Percentiles rank a stretch among this genome's conserved stretches.
These are phyloP conservation scores for Bothrops jararaca DNA, from an alignment of 2,113 vertebrate species.

Conservation along the genomic window DNA sequence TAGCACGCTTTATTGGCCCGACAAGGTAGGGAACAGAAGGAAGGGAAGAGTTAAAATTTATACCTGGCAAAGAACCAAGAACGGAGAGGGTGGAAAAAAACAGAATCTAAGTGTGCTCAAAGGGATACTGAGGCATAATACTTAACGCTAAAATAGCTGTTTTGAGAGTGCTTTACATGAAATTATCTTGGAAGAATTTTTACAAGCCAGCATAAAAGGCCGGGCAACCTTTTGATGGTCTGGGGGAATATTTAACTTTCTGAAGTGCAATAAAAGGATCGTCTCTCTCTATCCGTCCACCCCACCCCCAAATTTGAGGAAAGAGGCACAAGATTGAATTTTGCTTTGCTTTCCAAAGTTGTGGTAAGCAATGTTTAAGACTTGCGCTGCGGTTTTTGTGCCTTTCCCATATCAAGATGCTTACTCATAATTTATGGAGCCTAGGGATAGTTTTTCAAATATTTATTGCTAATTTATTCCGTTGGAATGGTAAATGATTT, in stretches of 20 bases:
- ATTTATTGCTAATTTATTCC: neutral
- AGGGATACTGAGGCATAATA: neutral
- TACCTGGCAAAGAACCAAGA: neutral
- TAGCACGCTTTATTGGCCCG: neutral
- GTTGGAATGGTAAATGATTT: neutral
- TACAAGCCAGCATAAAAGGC: neutral
- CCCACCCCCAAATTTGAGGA: neutral
- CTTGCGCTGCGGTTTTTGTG: too few species aligned
- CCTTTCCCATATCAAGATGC: too few species aligned
- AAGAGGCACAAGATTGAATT: neutral
- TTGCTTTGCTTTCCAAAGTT: neutral
- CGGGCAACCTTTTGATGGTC: neutral
- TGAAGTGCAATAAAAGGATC: neutral
- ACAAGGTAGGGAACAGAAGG: neutral
- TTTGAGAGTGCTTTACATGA: neutral
- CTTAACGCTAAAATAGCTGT: neutral
- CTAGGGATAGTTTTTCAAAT: too few species aligned
- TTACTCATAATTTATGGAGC: too few species aligned
- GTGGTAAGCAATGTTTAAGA: neutral
- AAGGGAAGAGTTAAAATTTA: neutral
- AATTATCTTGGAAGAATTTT: neutral
- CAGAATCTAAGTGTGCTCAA: neutral
- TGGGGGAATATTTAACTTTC: neutral
- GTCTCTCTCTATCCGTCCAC: neutral
- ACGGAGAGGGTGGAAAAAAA: rapidly evolving